Conservation (phyloP, 2,797 vertebrate species). For the Miichthys miiuy region DNA sequence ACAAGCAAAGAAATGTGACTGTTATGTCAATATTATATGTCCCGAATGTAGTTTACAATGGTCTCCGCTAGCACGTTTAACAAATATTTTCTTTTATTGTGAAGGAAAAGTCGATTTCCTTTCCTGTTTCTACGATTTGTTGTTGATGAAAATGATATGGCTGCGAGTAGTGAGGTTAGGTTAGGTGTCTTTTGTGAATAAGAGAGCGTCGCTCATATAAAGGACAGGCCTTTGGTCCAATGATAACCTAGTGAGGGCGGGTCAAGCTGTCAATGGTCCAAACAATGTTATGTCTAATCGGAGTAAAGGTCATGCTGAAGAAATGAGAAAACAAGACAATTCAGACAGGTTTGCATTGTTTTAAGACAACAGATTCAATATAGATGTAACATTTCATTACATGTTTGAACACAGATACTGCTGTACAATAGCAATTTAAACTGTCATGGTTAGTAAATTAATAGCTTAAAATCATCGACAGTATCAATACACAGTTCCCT, state of each 20-base stretch:
- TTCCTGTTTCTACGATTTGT: constrained; percentile 1
- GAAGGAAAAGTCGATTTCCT: background rate
- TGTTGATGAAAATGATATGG: background rate
- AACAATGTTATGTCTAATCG: background rate
- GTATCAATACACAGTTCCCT: background rate
- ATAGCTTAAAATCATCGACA: background rate
- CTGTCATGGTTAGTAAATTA: constrained; percentile 8
- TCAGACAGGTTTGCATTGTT: background rate
- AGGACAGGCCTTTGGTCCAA: constrained; percentile 55
- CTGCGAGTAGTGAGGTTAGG: background rate
- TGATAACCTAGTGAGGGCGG: constrained; percentile 27
- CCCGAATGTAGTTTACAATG: too few relatives aligned
- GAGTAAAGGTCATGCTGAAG: constrained; percentile 38
- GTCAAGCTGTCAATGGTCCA: constrained; percentile 3
- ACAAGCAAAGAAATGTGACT: accelerated
- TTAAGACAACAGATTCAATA: constrained; percentile 9
- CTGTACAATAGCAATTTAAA: background rate
- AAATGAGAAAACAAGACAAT: constrained; percentile 1
- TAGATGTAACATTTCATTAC: background rate
- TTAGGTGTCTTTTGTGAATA: constrained; percentile 38
- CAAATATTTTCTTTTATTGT: constrained; percentile 41
- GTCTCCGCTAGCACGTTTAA: background rate
- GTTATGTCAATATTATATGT: accelerated
- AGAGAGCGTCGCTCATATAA: background rate
- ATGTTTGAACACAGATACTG: background rate